Base-by-base conservation (phyloP, 2,113 vertebrate genomes). In the Geococcyx californianus region DNA sequence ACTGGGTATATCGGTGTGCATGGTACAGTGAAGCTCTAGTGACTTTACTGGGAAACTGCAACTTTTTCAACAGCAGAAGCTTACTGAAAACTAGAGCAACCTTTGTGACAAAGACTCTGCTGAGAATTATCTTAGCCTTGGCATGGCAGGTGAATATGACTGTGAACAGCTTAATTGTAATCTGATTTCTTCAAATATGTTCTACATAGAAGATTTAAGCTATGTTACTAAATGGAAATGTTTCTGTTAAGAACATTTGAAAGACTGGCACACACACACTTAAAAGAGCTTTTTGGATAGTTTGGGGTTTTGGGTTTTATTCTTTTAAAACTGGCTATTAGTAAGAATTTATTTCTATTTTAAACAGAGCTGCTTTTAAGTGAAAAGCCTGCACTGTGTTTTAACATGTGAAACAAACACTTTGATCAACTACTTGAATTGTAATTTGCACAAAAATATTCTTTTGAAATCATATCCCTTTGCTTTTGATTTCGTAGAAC, bases 1-100 rank as follows among this genome's bases (percentile, higher is more conserved):
- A 12, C 83, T 44, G 12, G 0, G 0, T 34, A 16, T n/a, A 33
- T 49, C 31, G 4, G n/a, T 9, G 18, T 31, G 56, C 0, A 1
- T 2, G 1, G 13, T 1, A 2, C 36, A 17, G 29, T 16, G 26
- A 45, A n/a, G 29, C 44, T 60, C 63, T 6, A 1, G 7, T 67
- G 84, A 6, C 9, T 34, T 52, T 5, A 13, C 64, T 42, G 33
- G 44, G 74, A 51, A 93, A 47, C 42, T 29, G 25, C 85, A 54
- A 0, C 40, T 80, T 33, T 77, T 38, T 15, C 9, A 44, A n/a
- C 28, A 26, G 77, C 26, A 63, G 18, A 15, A 54, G 31, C 38
- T 18, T 59, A 72, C 54, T 2, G 4, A 66, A 69, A 73, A 64
- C 25, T 38, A 59, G 58, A 64, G 73, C 33, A 66, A 25, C 55